Evolutionary conservation across 37 sponge, comb jelly and placozoan species (phyloP), one percentile per base, ranked within the genome.

Genomic region (Beroe forskalii): DNA sequence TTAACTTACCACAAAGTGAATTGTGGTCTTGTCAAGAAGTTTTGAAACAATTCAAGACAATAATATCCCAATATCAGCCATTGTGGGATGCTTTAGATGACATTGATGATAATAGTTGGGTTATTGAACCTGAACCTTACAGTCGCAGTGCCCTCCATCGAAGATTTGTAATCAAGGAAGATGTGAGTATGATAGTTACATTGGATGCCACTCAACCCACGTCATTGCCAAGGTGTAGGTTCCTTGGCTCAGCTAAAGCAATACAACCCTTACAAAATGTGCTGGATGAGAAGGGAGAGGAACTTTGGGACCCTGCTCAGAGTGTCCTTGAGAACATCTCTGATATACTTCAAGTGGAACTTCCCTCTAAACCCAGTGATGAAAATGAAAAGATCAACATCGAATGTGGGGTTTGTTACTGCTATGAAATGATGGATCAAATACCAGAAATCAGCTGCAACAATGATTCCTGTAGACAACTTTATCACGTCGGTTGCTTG

Each of bases 31-130:
- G 86, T 43, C 44, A 44, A 41, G 86, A 41, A 1, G 55, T 80
- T 23, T 44, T 80, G 55, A 44, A 4, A 0, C 2, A 35, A 23
- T 41, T 80, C 25, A 44, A 9, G 42, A 37, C 8, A 43, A 30
- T 80, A 6, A 44, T 80, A 9, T 12, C 12, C n/a, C 86, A 80
- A 25, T 44, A 80, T 42, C 86, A 80, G 55, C 27, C 48, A 44
- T 25, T 80, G n/a, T 80, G 86, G 86, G 86, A 80, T 42, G 48
- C 42, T 8, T 48, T 80, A n/a, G 86, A 80, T 80, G 86, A 80
- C 55, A 80, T 80, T 23, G 86, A 80, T 24, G 20, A 43, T 6
- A 80, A 80, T 25, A 33, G 55, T 4, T 80, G 86, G 86, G 86
- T 80, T 27, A 44, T 80, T 44, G 86, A 80, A 80, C 86, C 86